Evolutionary conservation across 37 sponge, comb jelly and placozoan species (phyloP).

Genomic region (Beroe ovata): DNA sequence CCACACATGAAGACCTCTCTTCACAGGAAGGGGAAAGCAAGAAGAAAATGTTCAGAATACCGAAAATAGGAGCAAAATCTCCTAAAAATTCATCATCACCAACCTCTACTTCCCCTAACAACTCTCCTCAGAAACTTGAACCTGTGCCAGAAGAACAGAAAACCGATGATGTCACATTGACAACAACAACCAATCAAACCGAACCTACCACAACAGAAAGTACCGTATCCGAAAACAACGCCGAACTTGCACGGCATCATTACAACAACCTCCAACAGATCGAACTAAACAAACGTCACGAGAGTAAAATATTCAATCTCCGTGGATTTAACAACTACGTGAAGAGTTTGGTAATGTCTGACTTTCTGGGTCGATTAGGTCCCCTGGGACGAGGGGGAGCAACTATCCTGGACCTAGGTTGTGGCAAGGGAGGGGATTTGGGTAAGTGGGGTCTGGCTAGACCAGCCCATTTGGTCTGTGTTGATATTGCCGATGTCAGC

Average conservation of each 20-base stretch:
- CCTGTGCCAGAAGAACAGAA: too few relatives aligned
- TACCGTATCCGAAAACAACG: background rate
- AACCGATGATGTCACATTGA: background rate
- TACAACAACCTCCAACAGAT: constrained; percentile 39
- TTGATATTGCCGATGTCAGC: constrained; percentile 89
- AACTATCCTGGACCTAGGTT: constrained; percentile 88
- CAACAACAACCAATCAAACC: background rate
- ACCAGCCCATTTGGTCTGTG: constrained; percentile 81
- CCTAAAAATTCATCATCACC: background rate
- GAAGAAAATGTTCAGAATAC: constrained; percentile 25
- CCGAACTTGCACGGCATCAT: constrained; percentile 25
- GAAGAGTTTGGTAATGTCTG: constrained; percentile 92
- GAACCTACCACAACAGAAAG: background rate
- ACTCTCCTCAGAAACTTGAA: too few relatives aligned
- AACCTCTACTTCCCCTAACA: background rate
- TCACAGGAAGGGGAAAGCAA: background rate
- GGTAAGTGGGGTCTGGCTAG: constrained; percentile 92
- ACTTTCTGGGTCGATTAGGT: constrained; percentile 68
- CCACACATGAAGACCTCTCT: constrained; percentile 9
- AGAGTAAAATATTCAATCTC: constrained; percentile 88
- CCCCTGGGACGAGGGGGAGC: constrained; percentile 45
- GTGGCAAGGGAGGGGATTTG: constrained; percentile 99
- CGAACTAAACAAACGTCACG: background rate
- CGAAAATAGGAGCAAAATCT: background rate
- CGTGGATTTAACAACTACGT: constrained; percentile 99